Conservation (phyloP, 1,140 invertebrate species). For the Caerostris extrusa region DNA sequence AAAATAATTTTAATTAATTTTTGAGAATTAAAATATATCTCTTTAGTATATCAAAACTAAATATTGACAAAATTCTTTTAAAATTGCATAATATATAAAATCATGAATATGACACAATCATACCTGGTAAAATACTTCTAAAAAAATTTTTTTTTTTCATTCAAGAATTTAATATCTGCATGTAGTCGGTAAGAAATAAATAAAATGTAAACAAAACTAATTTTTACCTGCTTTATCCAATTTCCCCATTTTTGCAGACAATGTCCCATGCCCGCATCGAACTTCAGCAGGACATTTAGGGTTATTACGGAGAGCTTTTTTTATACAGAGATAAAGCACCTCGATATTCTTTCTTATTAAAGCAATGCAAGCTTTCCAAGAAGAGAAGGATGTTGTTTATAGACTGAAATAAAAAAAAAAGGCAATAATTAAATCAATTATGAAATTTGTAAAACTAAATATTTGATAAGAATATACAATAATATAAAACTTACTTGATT, state of each 20-base stretch:
- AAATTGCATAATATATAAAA: no score
- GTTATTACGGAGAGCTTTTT: constrained; percentile 96
- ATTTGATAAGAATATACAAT: not conserved
- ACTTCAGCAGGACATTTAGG: constrained; percentile 98
- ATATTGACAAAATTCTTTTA: no score
- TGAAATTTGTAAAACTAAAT: constrained; percentile 12
- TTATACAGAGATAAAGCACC: constrained; percentile 98
- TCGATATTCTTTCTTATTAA: constrained; percentile 88
- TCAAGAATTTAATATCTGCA: no score
- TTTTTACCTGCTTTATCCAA: constrained; percentile 94
- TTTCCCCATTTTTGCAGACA: constrained; percentile 97
- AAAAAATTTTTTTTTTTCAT: no score
- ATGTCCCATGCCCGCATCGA: constrained; percentile 97
- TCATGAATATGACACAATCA: no score
- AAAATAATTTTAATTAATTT: no score
- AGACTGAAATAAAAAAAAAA: constrained; percentile 84
- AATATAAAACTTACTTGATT: constrained; percentile 84
- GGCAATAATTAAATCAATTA: constrained; percentile 5
- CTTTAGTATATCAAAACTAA: no score
- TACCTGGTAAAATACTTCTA: no score
- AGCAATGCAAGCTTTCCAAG: constrained; percentile 97
- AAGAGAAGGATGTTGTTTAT: constrained; percentile 93
- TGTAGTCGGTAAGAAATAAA: no score
- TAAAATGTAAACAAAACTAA: not conserved
- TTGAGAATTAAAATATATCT: no score